Evolutionary conservation across 1,140 invertebrate genomes (phyloP).

Genomic region (Drosophila ambigua): DNA sequence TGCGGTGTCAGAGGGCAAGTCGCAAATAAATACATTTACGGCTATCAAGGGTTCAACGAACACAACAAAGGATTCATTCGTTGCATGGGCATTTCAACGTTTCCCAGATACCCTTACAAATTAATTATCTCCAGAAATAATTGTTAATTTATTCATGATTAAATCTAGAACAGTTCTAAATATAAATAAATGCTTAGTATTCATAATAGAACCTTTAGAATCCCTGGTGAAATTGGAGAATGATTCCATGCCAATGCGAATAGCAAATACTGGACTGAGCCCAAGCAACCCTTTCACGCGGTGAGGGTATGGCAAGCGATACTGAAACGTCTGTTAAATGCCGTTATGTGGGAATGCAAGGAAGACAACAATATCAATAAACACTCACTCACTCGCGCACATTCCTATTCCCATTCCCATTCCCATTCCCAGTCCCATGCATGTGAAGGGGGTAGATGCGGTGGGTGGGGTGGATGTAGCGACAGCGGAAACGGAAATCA

Average conservation of each 20-base stretch:
- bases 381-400: constrained; percentile 26
- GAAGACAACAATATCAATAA: constrained; percentile 76
- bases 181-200: background rate
- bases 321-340: constrained; percentile 69
- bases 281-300: constrained; percentile 4
- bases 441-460: constrained; percentile 52
- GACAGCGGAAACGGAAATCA: constrained; percentile 75
- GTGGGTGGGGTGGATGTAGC: constrained; percentile 23
- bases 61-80: constrained; percentile 22
- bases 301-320: background rate
- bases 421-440: constrained; percentile 13
- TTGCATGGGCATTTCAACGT: background rate
- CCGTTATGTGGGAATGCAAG: constrained; percentile 57
- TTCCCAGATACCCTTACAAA: background rate
- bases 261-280: background rate
- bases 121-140: too few species aligned
- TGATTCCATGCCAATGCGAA: background rate
- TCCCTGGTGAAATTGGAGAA: background rate
- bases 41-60: constrained; percentile 67
- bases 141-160: too few species aligned
- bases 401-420: constrained; percentile 10
- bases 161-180: background rate
- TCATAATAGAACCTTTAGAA: too few species aligned
- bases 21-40: constrained; percentile 79
- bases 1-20: constrained; percentile 57